phyloP scores from a whole-genome alignment of 2,113 vertebrate species.

The Myxocyprinus asiaticus region DNA sequence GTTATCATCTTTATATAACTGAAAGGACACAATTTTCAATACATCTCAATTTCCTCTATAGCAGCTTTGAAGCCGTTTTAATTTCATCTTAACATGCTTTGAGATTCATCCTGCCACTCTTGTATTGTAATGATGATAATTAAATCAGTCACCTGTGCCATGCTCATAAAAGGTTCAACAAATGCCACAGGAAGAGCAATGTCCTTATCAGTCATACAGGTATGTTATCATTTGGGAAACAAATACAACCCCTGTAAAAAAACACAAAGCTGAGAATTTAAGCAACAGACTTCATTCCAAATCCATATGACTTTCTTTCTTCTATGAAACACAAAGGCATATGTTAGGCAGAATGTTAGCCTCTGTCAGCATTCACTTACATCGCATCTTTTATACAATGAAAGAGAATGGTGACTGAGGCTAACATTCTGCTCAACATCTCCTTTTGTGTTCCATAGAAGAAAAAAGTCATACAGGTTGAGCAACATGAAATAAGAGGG shows the following conservation, averaged over 20 bases:
- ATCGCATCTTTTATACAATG: too few species aligned
- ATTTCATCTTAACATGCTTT: not conserved
- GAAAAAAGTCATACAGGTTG: too few species aligned
- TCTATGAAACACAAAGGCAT: too few species aligned
- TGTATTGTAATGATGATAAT: conserved; percentile 16
- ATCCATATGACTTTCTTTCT: too few species aligned
- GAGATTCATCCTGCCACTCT: not conserved
- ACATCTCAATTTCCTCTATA: conserved; percentile 22
- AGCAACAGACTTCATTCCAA: too few species aligned
- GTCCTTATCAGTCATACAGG: not conserved
- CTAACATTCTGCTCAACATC: too few species aligned
- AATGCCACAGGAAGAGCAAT: not conserved
- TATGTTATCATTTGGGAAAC: not conserved
- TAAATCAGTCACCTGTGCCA: conserved; percentile 4
- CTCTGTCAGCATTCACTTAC: too few species aligned
- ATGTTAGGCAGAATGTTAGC: too few species aligned
- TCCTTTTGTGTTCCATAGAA: too few species aligned
- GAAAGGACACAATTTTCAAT: not conserved
- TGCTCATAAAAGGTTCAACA: conserved; percentile 9
- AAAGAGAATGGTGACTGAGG: too few species aligned
- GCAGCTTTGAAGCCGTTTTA: not conserved
- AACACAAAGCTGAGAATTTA: not conserved
- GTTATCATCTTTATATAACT: not conserved
- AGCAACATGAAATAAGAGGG: too few species aligned
- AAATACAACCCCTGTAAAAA: not conserved